These are phyloP conservation scores for Drosophila merina DNA, from an alignment of 2,888 invertebrate genomes.

Conservation along the genomic window DNA sequence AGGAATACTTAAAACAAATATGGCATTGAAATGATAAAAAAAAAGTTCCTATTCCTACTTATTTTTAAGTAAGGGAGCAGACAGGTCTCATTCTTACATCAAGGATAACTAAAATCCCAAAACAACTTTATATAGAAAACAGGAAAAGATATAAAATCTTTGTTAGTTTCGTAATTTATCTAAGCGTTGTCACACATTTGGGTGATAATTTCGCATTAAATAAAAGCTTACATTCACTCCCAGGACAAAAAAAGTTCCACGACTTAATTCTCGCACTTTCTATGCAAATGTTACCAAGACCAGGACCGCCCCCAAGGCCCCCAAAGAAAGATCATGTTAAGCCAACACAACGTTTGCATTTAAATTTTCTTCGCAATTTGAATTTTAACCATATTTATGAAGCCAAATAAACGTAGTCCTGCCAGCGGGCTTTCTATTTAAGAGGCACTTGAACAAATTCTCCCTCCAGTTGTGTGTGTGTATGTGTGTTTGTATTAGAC, in stretches of 20 bases:
- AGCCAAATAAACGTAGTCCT: conserved; percentile 17
- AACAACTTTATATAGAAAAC: too few relatives aligned
- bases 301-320: too few relatives aligned
- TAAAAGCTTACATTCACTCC: neutral
- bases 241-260: neutral
- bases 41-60: too few relatives aligned
- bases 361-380: conserved; percentile 52
- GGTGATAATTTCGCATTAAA: conserved; percentile 11
- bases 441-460: conserved; percentile 9
- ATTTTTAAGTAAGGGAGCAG: too few relatives aligned
- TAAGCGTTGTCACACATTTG: too few relatives aligned
- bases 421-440: conserved; percentile 33
- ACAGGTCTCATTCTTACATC: too few relatives aligned
- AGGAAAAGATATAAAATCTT: too few relatives aligned
- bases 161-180: too few relatives aligned
- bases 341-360: conserved; percentile 57
- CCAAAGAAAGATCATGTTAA: conserved; percentile 9
- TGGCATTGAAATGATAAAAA: too few relatives aligned
- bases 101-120: too few relatives aligned
- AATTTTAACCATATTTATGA: conserved; percentile 53
- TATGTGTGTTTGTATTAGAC: neutral
- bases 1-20: too few relatives aligned
- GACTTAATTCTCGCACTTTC: conserved; percentile 27
- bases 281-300: conserved; percentile 16
- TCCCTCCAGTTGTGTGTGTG: conserved; percentile 4